Conservation (phyloP, 53 echinoderm and acorn worm genomes). For the Holothuria scabra region DNA sequence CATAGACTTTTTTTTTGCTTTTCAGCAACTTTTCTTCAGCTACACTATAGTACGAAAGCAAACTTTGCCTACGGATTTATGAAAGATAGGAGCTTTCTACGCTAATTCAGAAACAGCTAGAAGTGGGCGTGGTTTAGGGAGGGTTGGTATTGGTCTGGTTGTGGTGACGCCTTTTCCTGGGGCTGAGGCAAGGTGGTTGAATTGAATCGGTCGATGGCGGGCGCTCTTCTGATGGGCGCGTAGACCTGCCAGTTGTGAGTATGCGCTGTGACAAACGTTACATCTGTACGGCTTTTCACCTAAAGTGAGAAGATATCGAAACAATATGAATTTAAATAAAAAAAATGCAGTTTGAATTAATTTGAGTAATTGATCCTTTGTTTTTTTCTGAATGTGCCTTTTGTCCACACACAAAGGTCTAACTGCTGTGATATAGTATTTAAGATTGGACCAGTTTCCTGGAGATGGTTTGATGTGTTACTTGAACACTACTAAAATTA, state of each 20-base stretch:
- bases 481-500: no score
- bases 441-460: no score
- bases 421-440: no score
- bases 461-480: no score
- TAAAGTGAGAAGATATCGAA: slow-evolving; percentile 38
- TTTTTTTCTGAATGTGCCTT: no score
- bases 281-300: slow-evolving; percentile 98
- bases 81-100: neutral
- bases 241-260: slow-evolving; percentile 96
- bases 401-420: no score
- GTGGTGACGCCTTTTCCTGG: slow-evolving; percentile 2
- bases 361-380: neutral
- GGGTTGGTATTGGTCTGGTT: slow-evolving; percentile 31
- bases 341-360: neutral
- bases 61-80: no score
- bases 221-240: slow-evolving; percentile 99
- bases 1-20: no score
- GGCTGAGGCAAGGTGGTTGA: slow-evolving; percentile 49
- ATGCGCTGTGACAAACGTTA: slow-evolving; percentile 95
- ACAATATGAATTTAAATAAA: neutral
- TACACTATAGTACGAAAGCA: no score
- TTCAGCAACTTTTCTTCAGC: no score
- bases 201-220: slow-evolving; percentile 83
- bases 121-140: slow-evolving; percentile 46
- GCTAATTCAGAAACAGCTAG: slow-evolving; percentile 41